phyloP scores from a whole-genome alignment of 2,888 invertebrate genomes.

The Nasonia oneida region DNA sequence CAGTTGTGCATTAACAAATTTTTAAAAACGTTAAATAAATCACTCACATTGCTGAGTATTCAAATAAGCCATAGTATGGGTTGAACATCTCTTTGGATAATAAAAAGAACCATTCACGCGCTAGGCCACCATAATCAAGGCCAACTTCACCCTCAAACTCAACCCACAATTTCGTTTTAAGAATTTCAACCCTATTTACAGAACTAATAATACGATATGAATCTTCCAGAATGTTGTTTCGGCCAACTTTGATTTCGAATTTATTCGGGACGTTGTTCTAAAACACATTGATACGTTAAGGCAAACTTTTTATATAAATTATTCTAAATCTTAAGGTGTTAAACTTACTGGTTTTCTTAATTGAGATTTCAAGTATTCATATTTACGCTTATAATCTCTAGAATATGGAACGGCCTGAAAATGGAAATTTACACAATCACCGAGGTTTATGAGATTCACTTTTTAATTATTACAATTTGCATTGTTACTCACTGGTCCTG shows the following conservation, averaged over 20 bases:
- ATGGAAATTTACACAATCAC: slow-evolving; percentile 60
- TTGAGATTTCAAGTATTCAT: slow-evolving; percentile 98
- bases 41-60: slow-evolving; percentile 98
- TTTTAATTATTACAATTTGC: slow-evolving; percentile 33
- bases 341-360: slow-evolving; percentile 93
- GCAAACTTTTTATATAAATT: background rate
- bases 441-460: slow-evolving; percentile 21
- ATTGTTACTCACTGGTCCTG: slow-evolving; percentile 87
- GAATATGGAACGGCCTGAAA: slow-evolving; percentile 96
- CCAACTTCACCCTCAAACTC: slow-evolving; percentile 99
- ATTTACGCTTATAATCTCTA: slow-evolving; percentile 98
- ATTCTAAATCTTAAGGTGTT: background rate
- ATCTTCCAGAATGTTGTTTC: slow-evolving; percentile 96
- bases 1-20: background rate
- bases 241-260: slow-evolving; percentile 96
- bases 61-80: slow-evolving; percentile 99
- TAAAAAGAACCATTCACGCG: slow-evolving; percentile 99
- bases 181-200: slow-evolving; percentile 92
- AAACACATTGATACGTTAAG: slow-evolving; percentile 69
- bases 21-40: background rate
- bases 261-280: slow-evolving; percentile 98
- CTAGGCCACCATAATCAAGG: slow-evolving; percentile 96
- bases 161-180: slow-evolving; percentile 99
- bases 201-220: slow-evolving; percentile 97
- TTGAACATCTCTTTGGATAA: slow-evolving; percentile 99